Base-by-base conservation (phyloP, 2,888 invertebrate genomes). In the Tortrix viridana region DNA sequence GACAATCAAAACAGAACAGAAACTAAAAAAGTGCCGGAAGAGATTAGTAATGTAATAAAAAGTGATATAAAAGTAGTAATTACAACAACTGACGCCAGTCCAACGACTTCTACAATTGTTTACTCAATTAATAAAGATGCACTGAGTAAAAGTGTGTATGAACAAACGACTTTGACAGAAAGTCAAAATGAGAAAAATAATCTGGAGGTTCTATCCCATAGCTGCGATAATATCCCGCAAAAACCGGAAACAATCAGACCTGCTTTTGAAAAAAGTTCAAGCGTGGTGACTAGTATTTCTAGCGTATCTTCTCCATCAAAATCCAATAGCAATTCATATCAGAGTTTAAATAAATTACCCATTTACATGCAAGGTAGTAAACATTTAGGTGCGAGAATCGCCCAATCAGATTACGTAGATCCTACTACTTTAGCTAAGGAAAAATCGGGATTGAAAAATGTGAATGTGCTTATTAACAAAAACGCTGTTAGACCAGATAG, bases 381-480 rank as follows among this genome's bases (percentile, higher is more conserved):
- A 69, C 94, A 95, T 65, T 93, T 97, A 70, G 97, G 97, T 0
- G 97, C 97, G 44, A 94, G 97, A 68, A 97, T 98, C 79, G 98
- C 98, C 0, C 95, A 96, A 71, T 95, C 96, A 0, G 97, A 97
- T 79, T 97, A 97, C 74, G 96, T 95, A 0, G 96, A 97, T 80
- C 97, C 97, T 0, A 94, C 95, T 54, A 94, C 95, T 18, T 87
- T 97, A 19, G 93, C 94, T 46, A 82, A 69, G 44, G 89, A 90
- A 64, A 88, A 84, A 71, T 87, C 92, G 5, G 84, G 90, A 12
- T 74, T 85, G 47, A 91, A 86, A 77, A 95, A 78, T 89, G 93
- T 78, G 80, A 95, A 87, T 92, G 93, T 86, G 88, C 94, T 91
- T 89, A 95, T 92, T 84, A 96, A 90, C 81, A 94, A 82, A 93